phyloP scores from a whole-genome alignment of 2,888 invertebrate species.

The Parasteatoda lunata region DNA sequence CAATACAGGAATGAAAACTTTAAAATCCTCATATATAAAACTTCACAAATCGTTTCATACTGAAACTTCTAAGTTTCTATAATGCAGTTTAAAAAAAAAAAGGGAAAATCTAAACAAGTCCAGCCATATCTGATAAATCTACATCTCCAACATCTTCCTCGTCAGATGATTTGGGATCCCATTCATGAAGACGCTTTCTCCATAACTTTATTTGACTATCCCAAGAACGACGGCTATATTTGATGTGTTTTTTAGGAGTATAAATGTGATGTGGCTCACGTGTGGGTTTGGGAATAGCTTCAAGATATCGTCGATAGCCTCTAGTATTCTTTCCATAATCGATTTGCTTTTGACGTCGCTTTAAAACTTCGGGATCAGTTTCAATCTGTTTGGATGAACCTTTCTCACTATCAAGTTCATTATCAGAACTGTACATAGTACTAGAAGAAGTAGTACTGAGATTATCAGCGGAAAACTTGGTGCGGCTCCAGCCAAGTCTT shows the following conservation, averaged over 20 bases:
- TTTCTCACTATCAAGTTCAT: constrained; percentile 26
- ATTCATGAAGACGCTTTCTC: constrained; percentile 88
- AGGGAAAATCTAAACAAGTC: not conserved
- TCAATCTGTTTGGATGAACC: constrained; percentile 76
- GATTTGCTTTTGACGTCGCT: constrained; percentile 91
- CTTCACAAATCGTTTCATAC: too few relatives aligned
- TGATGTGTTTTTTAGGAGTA: constrained; percentile 90
- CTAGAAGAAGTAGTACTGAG: constrained; percentile 24
- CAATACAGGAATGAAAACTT: too few relatives aligned
- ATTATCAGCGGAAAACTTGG: not conserved
- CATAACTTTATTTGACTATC: constrained; percentile 90
- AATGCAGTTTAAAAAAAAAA: too few relatives aligned
- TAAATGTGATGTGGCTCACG: constrained; percentile 84
- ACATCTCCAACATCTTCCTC: constrained; percentile 69
- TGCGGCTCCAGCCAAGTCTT: constrained; percentile 36
- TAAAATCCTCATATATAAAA: too few relatives aligned
- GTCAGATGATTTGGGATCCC: constrained; percentile 77
- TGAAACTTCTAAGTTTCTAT: too few relatives aligned
- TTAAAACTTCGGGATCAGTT: constrained; percentile 82
- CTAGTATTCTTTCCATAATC: constrained; percentile 94
- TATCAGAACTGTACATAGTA: constrained; percentile 50
- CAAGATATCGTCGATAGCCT: constrained; percentile 69
- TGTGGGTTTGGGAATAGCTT: constrained; percentile 73
- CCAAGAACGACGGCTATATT: constrained; percentile 94
- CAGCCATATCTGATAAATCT: constrained; percentile 50